Conservation (phyloP, 2,113 vertebrate genomes). For the Eulemur rufifrons region DNA sequence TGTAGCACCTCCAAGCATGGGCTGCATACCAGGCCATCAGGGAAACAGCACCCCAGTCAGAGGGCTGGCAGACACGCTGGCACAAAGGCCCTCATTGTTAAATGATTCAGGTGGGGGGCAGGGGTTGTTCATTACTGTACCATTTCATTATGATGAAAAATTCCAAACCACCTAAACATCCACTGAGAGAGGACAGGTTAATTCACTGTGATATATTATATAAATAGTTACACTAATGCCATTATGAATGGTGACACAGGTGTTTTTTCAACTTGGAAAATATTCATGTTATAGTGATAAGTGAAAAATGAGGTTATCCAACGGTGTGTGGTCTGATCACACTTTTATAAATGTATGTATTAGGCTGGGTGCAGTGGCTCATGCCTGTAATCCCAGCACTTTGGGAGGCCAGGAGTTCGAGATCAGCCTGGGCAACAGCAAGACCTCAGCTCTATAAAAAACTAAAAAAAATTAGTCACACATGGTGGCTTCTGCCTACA, state of each 20-base stretch:
- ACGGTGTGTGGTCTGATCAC: neutral
- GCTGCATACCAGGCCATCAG: fast-evolving
- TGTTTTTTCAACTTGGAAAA: neutral
- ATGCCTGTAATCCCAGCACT: too few relatives aligned
- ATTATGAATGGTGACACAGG: neutral
- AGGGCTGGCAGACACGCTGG: neutral
- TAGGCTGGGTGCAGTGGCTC: too few relatives aligned
- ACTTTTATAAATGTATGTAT: neutral
- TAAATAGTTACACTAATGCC: neutral
- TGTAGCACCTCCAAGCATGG: neutral
- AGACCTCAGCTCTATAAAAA: too few relatives aligned
- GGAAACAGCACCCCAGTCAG: neutral
- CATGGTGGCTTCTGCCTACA: too few relatives aligned
- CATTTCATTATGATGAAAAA: neutral
- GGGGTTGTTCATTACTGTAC: fast-evolving
- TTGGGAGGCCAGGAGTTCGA: too few relatives aligned
- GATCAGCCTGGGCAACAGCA: too few relatives aligned
- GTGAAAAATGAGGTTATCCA: neutral
- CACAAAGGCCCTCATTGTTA: neutral
- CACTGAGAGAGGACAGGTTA: neutral
- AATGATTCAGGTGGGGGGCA: too few relatives aligned
- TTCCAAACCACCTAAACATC: neutral
- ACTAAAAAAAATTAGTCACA: too few relatives aligned
- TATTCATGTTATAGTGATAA: neutral
- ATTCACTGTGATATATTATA: neutral